A percentile compares a stretch with the other conserved stretches of the same genome.
Evolutionary conservation across 2,888 invertebrate genomes (phyloP).

Genomic region (Drosophila recens): DNA sequence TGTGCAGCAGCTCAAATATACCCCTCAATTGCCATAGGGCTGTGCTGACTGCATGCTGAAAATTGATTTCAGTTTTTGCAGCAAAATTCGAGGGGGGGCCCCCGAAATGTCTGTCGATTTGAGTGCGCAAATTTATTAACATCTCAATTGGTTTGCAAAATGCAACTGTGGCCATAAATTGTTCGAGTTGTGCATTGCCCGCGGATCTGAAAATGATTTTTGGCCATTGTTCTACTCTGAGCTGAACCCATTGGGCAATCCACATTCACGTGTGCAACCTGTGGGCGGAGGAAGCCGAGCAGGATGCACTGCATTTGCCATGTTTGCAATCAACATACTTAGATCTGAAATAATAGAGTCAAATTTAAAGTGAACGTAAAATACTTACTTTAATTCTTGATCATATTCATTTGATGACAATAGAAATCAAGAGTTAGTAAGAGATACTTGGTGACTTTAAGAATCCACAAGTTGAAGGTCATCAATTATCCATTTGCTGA

Average conservation of each 20-base stretch:
- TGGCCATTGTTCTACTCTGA: constrained; percentile 26
- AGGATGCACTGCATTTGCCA: constrained; percentile 19
- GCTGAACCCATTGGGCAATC: background rate
- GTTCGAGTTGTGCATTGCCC: constrained; percentile 14
- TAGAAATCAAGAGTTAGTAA: too few species aligned
- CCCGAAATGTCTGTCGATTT: constrained; percentile 22
- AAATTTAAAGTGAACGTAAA: background rate
- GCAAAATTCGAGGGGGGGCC: constrained; percentile 1
- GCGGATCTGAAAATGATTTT: constrained; percentile 25
- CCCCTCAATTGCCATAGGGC: background rate
- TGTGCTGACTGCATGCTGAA: constrained; percentile 10
- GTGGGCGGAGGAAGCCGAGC: background rate
- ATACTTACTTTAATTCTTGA: too few species aligned
- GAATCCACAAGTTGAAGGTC: constrained; percentile 5
- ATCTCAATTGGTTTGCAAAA: constrained; percentile 52
- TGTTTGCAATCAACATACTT: constrained; percentile 22
- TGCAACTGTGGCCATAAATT: constrained; percentile 50
- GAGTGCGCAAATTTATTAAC: constrained; percentile 64
- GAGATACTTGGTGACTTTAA: constrained; percentile 8
- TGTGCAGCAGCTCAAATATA: constrained; percentile 6
- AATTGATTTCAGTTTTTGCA: constrained; percentile 52
- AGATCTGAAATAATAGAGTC: background rate
- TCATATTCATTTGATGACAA: too few species aligned
- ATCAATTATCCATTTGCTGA: constrained; percentile 36
- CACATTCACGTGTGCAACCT: constrained; percentile 18